Conservation (phyloP, 1,140 invertebrate species). For the Ylistrum balloti region DNA sequence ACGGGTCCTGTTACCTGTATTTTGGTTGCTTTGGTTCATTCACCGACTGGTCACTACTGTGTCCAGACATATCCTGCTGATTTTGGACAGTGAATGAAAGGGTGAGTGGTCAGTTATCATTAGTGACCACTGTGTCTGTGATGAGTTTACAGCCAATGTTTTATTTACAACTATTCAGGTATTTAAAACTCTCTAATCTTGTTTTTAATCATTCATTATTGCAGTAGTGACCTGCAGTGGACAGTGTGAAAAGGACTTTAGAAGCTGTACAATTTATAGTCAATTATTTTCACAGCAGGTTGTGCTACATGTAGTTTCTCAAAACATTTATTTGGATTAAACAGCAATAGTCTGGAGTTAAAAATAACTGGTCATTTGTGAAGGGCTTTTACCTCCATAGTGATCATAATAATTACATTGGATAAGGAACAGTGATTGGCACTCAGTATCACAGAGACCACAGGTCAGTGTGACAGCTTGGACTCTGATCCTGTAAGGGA, state of each 20-base stretch:
- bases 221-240: not conserved
- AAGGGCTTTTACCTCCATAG: not conserved
- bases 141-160: not conserved
- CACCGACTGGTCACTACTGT: not conserved
- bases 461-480: constrained; percentile 5
- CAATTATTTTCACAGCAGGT: constrained; percentile 22
- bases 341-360: not conserved
- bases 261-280: not conserved
- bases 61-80: constrained; percentile 19
- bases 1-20: not conserved
- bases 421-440: not conserved
- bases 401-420: not conserved
- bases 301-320: not conserved
- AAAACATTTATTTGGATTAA: not conserved
- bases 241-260: not conserved
- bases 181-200: not conserved
- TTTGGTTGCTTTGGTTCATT: not conserved
- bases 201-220: not conserved
- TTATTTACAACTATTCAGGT: constrained; percentile 10
- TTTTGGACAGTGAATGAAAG: constrained; percentile 12
- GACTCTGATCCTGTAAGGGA: not conserved
- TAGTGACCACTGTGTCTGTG: not conserved
- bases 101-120: not conserved
- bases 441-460: constrained; percentile 25
- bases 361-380: not conserved